Evolutionary conservation across 2,888 invertebrate genomes (phyloP).

Genomic region (Scrobipalpa atriplicella): DNA sequence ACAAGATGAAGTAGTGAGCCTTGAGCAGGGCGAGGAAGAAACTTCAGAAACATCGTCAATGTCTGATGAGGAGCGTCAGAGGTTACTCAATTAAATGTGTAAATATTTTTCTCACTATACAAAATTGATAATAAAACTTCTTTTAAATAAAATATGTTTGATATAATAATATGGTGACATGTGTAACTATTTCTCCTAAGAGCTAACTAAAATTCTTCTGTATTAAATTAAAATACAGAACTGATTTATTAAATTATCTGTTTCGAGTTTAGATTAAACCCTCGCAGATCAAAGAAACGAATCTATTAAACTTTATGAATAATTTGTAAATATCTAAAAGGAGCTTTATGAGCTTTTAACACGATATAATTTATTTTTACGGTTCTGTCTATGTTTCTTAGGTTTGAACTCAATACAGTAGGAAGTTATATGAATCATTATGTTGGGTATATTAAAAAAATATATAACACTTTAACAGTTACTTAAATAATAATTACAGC

Average conservation of each 20-base stretch:
- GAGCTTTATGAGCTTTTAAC: not conserved
- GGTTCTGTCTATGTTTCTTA: not conserved
- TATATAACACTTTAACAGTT: too few species aligned
- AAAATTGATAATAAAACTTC: too few species aligned
- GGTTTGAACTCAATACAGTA: not conserved
- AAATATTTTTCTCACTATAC: not conserved
- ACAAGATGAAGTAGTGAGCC: slow-evolving; percentile 46
- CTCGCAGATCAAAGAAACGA: not conserved
- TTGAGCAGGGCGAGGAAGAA: slow-evolving; percentile 37
- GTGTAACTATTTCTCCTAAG: too few species aligned
- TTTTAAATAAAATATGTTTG: too few species aligned
- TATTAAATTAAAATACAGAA: too few species aligned
- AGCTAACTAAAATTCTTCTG: too few species aligned
- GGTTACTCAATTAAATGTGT: not conserved
- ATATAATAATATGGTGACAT: too few species aligned
- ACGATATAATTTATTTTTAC: not conserved
- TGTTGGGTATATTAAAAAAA: too few species aligned
- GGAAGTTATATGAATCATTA: too few species aligned
- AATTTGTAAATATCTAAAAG: not conserved
- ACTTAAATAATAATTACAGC: slow-evolving; percentile 35
- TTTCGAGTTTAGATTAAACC: too few species aligned
- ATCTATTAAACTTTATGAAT: not conserved
- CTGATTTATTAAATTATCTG: too few species aligned
- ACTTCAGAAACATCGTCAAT: slow-evolving; percentile 25
- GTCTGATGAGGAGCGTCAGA: not conserved